These are phyloP conservation scores for Drosophila pandora DNA, from an alignment of 1,140 invertebrate species.

Conservation along the genomic window DNA sequence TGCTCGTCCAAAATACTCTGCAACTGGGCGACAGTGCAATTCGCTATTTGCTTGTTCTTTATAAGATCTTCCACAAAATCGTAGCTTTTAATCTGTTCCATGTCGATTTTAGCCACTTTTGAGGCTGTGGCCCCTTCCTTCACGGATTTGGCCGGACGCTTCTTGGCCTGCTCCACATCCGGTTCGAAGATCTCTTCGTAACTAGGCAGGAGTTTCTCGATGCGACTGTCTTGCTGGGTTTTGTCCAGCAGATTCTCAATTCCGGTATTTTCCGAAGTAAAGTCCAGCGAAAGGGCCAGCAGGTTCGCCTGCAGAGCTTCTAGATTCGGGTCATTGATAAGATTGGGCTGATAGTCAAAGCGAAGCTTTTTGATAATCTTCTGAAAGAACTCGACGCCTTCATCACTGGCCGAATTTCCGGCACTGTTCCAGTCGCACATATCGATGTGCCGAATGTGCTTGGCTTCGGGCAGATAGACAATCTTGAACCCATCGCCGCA, in stretches of 20 bases:
- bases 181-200: conserved; percentile 60
- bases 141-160: conserved; percentile 44
- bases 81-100: conserved; percentile 32
- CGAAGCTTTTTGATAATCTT: conserved; percentile 74
- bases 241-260: conserved; percentile 60
- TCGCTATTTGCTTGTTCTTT: conserved; percentile 29
- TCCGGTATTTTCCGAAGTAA: conserved; percentile 54
- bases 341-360: conserved; percentile 69
- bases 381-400: conserved; percentile 64
- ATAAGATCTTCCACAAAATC: conserved; percentile 51
- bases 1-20: conserved; percentile 53
- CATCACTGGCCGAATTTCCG: conserved; percentile 49
- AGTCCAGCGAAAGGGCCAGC: conserved; percentile 65
- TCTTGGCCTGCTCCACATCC: conserved; percentile 54
- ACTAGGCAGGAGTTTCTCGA: conserved; percentile 54
- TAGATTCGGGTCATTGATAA: conserved; percentile 71
- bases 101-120: conserved; percentile 63
- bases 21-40: conserved; percentile 59
- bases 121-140: conserved; percentile 36
- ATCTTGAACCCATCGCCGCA: conserved; percentile 80
- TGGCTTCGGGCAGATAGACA: conserved; percentile 70
- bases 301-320: conserved; percentile 71
- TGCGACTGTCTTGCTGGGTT: conserved; percentile 66
- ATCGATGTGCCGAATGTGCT: conserved; percentile 68
- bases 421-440: conserved; percentile 70